Evolutionary conservation across 2,797 vertebrate genomes (phyloP), one percentile per base, ranked within the genome.

Genomic region (Siniperca scherzeri): DNA sequence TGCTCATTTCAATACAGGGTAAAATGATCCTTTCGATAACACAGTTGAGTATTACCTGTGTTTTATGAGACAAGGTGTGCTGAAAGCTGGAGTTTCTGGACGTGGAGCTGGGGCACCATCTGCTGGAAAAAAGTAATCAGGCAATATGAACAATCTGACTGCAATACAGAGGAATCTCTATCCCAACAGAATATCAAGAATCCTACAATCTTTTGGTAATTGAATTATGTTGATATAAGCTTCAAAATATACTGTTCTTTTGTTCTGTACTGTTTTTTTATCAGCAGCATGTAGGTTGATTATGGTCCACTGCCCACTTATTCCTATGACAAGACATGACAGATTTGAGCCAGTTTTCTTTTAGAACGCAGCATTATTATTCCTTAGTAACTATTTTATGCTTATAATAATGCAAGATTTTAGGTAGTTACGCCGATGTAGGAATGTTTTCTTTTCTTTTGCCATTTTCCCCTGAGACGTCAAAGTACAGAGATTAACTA

Each of bases 111-210:
- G 42, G 60, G 74, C 69, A 50, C 92, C 92, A 93, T 78, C 95
- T 95, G 82, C 86, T 94, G 95, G 93, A 50, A 10, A 9, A 69
- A 53, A 25, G 61, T 10, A 13, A 33, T 53, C 3, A 56, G 16
- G 11, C 33, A 67, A 44, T 19, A 36, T 69, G 21, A 67, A 38
- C 3, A 57, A 62, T 52, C 14, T 16, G 14, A 7, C 25, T 17
- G 4, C 48, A 78, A 53, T 38, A 55, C 17, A 53, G 11, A 52
- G 2, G 16, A 27, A 65, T 12, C 2, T 30, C 14, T 16, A n/a
- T 25, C 17, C 1, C 13, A 70, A 40, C 59, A 33, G 4, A 70
- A 48, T 16, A 64, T 22, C 0, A 25, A 22, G 10, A 44, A 52
- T 55, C 1, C 21, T 19, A 14, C 17, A 5, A 21, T 67, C 1